A percentile compares a stretch with the other conserved stretches of the same genome.
These are phyloP conservation scores for Otolemur crassicaudatus DNA, from an alignment of 2,797 vertebrate genomes.

Conservation along the genomic window DNA sequence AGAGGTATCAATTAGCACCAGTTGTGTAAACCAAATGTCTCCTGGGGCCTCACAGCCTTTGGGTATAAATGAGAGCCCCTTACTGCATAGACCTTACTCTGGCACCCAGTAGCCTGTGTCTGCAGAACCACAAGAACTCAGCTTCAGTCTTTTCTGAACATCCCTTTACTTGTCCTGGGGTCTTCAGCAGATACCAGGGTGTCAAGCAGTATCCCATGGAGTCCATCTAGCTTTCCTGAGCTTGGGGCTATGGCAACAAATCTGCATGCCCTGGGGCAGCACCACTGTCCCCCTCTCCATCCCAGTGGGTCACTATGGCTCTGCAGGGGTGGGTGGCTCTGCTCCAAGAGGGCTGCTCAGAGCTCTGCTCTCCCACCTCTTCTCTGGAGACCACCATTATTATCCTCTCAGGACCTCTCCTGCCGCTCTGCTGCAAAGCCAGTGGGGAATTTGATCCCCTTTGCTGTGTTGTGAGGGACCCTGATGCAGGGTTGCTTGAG, in stretches of 20 bases:
- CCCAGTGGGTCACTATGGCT: not conserved
- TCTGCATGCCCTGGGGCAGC: not conserved
- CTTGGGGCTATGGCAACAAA: no score
- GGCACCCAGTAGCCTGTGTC: not conserved
- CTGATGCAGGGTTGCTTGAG: not conserved
- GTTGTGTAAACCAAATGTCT: not conserved
- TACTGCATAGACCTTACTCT: not conserved
- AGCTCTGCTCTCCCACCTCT: not conserved
- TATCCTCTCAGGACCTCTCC: not conserved
- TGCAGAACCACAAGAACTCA: not conserved
- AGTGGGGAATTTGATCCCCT: not conserved
- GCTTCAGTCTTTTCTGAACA: not conserved
- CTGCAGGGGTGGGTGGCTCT: accelerated
- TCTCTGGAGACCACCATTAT: no score
- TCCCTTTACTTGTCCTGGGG: accelerated
- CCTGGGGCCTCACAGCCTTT: not conserved
- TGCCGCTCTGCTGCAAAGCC: not conserved
- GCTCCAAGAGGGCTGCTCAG: not conserved
- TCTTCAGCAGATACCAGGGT: not conserved
- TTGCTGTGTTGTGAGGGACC: not conserved
- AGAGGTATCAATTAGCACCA: not conserved
- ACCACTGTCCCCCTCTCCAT: accelerated
- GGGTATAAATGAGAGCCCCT: not conserved
- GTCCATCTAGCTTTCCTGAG: not conserved
- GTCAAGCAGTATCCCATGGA: not conserved